phyloP scores from a whole-genome alignment of 2,888 invertebrate genomes.

The Bellardia pandia region DNA sequence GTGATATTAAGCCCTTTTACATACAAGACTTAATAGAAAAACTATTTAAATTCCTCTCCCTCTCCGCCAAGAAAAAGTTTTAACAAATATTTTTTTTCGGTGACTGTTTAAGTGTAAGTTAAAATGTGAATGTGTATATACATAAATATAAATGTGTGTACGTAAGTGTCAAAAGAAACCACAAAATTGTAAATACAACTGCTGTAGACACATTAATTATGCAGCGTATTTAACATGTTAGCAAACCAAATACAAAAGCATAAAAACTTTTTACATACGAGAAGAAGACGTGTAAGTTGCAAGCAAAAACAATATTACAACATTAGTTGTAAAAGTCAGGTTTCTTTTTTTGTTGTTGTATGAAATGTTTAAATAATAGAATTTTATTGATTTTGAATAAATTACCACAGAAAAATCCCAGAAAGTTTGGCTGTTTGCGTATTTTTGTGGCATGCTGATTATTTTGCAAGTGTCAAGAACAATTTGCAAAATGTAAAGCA shows the following conservation, averaged over 20 bases:
- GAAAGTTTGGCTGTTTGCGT: constrained; percentile 4
- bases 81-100: constrained; percentile 21
- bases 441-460: constrained; percentile 45
- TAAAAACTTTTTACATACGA: background rate
- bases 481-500: constrained; percentile 10
- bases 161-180: constrained; percentile 58
- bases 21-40: too few species aligned
- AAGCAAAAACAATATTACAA: background rate
- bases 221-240: constrained; percentile 44
- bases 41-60: too few species aligned
- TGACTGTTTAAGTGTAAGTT: constrained; percentile 7
- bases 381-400: constrained; percentile 62
- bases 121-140: background rate
- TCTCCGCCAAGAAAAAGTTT: background rate
- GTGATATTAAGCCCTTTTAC: background rate
- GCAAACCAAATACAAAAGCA: background rate
- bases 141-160: background rate
- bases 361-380: constrained; percentile 23
- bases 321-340: background rate
- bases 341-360: background rate
- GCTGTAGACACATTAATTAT: constrained; percentile 72
- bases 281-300: constrained; percentile 14
- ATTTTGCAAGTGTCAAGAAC: constrained; percentile 1
- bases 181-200: constrained; percentile 67
- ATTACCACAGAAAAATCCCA: constrained; percentile 7